phyloP scores from a whole-genome alignment of 2,888 invertebrate species.

The Barypeithes pellucidus region DNA sequence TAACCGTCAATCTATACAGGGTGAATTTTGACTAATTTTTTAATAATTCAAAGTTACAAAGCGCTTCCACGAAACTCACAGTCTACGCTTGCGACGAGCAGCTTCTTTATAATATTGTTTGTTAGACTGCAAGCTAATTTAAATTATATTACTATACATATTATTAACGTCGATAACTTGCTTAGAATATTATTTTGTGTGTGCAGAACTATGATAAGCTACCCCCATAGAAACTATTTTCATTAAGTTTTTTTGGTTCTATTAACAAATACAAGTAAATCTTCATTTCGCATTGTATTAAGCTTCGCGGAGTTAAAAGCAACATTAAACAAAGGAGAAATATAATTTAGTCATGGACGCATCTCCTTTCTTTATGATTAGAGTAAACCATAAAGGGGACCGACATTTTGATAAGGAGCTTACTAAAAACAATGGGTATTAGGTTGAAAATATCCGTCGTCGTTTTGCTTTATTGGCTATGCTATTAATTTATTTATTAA shows the following conservation, averaged over 20 bases:
- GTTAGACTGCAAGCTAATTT: too few species aligned
- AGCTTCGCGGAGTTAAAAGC: conserved; percentile 6
- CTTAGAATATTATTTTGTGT: too few species aligned
- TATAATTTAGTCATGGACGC: conserved; percentile 39
- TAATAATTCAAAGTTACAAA: background rate
- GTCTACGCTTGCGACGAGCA: too few species aligned
- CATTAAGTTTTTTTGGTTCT: too few species aligned
- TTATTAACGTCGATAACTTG: too few species aligned
- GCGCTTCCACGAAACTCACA: too few species aligned
- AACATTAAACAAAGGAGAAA: conserved; percentile 28
- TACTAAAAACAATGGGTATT: conserved; percentile 46
- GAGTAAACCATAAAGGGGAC: conserved; percentile 42
- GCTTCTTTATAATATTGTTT: too few species aligned
- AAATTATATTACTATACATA: too few species aligned
- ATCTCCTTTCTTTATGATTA: conserved; percentile 32
- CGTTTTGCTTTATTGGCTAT: conserved; percentile 26
- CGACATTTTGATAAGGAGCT: conserved; percentile 50
- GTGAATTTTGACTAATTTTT: background rate
- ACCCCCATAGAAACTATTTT: too few species aligned
- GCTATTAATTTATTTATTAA: conserved; percentile 20
- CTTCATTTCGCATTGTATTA: background rate
- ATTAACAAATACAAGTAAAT: too few species aligned
- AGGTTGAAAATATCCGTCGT: conserved; percentile 34
- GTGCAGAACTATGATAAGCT: too few species aligned
- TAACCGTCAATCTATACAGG: conserved; percentile 18